These are phyloP conservation scores for Ctenomys sociabilis DNA, from an alignment of 2,113 vertebrate genomes.

Conservation along the genomic window DNA sequence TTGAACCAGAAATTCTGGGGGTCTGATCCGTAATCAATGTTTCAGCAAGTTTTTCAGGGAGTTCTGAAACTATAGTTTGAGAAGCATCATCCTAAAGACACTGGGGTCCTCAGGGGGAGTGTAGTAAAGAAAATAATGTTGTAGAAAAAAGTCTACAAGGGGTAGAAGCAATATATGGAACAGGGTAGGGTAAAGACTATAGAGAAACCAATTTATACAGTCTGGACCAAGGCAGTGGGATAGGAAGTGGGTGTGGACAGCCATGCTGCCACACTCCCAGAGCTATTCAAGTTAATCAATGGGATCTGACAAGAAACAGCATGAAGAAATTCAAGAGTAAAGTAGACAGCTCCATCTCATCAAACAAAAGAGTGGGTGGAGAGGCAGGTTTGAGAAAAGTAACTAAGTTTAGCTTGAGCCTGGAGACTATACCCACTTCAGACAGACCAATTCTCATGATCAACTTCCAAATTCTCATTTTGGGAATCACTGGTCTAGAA, in stretches of 20 bases:
- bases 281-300: neutral
- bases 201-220: neutral
- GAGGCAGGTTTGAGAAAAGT: neutral
- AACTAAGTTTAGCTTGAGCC: neutral
- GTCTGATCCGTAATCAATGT: neutral
- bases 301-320: neutral
- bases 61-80: neutral
- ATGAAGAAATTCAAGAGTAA: neutral
- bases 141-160: neutral
- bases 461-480: neutral
- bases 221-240: neutral
- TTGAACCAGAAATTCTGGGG: neutral
- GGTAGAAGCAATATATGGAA: too few relatives aligned
- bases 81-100: neutral
- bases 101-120: neutral
- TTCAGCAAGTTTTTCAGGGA: neutral
- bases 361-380: neutral
- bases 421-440: neutral
- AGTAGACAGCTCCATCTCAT: neutral
- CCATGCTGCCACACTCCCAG: too few relatives aligned
- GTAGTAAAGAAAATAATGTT: neutral
- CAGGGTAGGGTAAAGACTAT: too few relatives aligned
- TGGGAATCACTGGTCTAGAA: neutral
- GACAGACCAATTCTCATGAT: neutral
- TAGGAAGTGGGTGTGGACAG: neutral